phyloP scores from a whole-genome alignment of 2,888 invertebrate species.

The Harpagoxenus sublaevis region DNA sequence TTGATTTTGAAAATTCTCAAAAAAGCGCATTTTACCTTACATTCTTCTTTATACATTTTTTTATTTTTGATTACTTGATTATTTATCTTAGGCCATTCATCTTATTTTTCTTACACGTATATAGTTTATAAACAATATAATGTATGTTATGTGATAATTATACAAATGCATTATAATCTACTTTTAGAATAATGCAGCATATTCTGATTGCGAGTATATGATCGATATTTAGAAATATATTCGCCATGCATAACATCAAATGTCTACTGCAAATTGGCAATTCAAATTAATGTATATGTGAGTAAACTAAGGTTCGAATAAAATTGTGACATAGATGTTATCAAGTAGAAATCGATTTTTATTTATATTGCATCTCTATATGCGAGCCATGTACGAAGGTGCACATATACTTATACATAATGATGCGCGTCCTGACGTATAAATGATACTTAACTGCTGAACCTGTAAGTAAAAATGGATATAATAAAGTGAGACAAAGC shows the following conservation, averaged over 20 bases:
- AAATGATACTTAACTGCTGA: constrained; percentile 63
- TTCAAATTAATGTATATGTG: constrained; percentile 61
- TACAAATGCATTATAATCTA: constrained; percentile 34
- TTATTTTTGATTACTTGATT: neutral
- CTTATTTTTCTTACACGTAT: neutral
- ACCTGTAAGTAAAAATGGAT: constrained; percentile 73
- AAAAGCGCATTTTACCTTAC: constrained; percentile 20
- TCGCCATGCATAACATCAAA: constrained; percentile 20
- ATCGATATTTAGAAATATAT: constrained; percentile 40
- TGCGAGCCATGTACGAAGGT: constrained; percentile 41
- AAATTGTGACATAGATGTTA: constrained; percentile 54
- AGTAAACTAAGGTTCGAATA: constrained; percentile 43
- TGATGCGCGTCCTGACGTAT: constrained; percentile 53
- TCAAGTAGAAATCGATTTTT: constrained; percentile 63
- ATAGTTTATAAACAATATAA: constrained; percentile 26
- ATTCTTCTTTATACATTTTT: neutral
- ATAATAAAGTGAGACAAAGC: constrained; percentile 77
- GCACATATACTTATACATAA: constrained; percentile 51
- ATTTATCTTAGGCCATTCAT: neutral
- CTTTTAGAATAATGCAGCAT: constrained; percentile 22
- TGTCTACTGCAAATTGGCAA: constrained; percentile 53
- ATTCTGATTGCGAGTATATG: constrained; percentile 19
- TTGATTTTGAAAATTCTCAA: constrained; percentile 60
- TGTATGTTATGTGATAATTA: neutral
- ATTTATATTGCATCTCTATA: constrained; percentile 65